phyloP scores from a whole-genome alignment of 2,888 invertebrate species.

The Tetragonula carbonaria region DNA sequence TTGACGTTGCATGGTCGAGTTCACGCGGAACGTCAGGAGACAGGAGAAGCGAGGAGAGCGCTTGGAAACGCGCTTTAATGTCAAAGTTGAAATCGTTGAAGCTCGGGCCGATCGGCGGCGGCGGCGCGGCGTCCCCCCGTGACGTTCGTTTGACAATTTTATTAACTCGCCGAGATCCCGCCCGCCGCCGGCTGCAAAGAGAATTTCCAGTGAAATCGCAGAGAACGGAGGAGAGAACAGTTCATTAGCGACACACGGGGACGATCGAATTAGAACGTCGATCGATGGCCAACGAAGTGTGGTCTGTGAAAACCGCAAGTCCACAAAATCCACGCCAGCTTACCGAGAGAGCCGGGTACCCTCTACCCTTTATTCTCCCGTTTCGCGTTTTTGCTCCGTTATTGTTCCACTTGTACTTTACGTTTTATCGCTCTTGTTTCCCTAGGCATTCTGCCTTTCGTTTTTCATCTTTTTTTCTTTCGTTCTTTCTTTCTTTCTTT shows the following conservation, averaged over 20 bases:
- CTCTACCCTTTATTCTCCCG: slow-evolving; percentile 27
- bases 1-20: neutral
- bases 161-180: slow-evolving; percentile 27
- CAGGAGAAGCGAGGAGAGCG: neutral
- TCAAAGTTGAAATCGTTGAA: slow-evolving; percentile 26
- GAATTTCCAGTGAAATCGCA: slow-evolving; percentile 47
- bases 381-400: slow-evolving; percentile 30
- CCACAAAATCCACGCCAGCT: slow-evolving; percentile 58
- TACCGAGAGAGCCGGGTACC: neutral
- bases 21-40: neutral
- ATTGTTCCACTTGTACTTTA: slow-evolving; percentile 31
- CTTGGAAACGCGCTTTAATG: slow-evolving; percentile 37
- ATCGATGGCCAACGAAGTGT: slow-evolving; percentile 55
- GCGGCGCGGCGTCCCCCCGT: neutral
- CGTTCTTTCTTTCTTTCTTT: neutral
- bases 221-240: slow-evolving; percentile 52
- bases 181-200: slow-evolving; percentile 36
- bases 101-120: slow-evolving; percentile 6
- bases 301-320: slow-evolving; percentile 53
- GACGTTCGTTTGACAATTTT: slow-evolving; percentile 59
- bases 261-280: slow-evolving; percentile 67
- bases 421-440: slow-evolving; percentile 22
- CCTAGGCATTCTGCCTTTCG: neutral
- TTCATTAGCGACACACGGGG: slow-evolving; percentile 60
- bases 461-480: neutral